phyloP scores from a whole-genome alignment of 2,113 vertebrate species.

The Phalacrocorax aristotelis region DNA sequence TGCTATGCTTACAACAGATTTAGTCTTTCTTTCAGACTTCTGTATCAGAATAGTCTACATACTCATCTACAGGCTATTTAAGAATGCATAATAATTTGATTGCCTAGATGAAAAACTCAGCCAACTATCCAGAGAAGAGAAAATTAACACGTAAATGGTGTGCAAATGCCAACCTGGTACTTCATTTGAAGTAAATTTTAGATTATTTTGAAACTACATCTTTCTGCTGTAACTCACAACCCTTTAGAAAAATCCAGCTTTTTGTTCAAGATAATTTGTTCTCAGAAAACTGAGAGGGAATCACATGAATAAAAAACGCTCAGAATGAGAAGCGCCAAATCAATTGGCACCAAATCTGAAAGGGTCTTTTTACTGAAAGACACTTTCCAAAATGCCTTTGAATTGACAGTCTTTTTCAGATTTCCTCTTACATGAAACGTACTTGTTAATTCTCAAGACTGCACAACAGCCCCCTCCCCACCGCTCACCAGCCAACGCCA shows the following conservation, averaged over 20 bases:
- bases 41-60: not conserved
- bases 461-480: not conserved
- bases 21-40: not conserved
- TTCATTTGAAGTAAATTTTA: not conserved
- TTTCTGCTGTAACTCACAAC: not conserved
- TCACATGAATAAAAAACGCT: not conserved
- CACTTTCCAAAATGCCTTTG: not conserved
- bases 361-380: not conserved
- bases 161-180: not conserved
- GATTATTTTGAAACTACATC: not conserved
- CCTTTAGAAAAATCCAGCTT: not conserved
- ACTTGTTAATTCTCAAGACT: no score
- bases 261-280: not conserved
- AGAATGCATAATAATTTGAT: not conserved
- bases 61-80: not conserved
- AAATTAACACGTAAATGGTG: not conserved
- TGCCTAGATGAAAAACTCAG: not conserved
- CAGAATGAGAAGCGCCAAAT: not conserved
- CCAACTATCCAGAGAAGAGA: not conserved
- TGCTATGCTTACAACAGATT: not conserved
- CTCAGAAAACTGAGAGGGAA: not conserved
- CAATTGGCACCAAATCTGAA: rapidly evolving
- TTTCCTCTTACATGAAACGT: not conserved
- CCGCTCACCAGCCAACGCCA: not conserved
- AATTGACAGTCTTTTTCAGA: no score